Conservation (phyloP, 2,888 invertebrate species). For the Peribatodes rhomboidaria region DNA sequence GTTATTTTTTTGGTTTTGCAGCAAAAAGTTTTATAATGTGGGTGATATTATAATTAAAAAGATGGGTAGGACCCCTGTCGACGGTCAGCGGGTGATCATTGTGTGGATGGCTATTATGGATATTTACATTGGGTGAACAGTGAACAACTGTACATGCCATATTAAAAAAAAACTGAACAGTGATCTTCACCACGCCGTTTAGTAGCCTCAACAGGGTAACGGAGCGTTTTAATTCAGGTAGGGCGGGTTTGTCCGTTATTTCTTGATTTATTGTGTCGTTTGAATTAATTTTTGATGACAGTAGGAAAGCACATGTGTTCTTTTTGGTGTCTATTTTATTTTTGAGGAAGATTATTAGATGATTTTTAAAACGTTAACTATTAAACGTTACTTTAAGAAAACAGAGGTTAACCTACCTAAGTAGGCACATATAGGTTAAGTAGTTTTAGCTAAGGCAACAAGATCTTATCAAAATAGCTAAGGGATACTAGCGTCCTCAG, state of each 20-base stretch:
- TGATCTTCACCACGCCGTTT: slow-evolving; percentile 49
- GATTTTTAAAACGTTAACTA: no score
- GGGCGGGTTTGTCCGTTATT: slow-evolving; percentile 52
- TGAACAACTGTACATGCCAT: no score
- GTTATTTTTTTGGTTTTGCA: slow-evolving; percentile 51
- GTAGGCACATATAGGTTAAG: no score
- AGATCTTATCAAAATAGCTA: no score
- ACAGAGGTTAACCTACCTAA: no score
- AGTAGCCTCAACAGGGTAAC: slow-evolving; percentile 39
- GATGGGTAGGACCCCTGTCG: slow-evolving; percentile 72
- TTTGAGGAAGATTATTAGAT: no score
- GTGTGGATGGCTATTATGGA: slow-evolving; percentile 80
- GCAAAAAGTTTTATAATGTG: slow-evolving; percentile 71
- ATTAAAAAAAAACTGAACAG: no score
- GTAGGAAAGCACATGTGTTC: slow-evolving; percentile 20
- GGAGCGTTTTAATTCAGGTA: slow-evolving; percentile 54
- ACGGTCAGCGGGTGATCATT: slow-evolving; percentile 76
- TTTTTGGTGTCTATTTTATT: slow-evolving; percentile 4
- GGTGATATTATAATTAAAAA: slow-evolving; percentile 86
- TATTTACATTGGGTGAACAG: slow-evolving; percentile 82
- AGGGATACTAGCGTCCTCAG: no score
- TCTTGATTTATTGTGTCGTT: slow-evolving; percentile 44
- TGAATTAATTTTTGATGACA: slow-evolving; percentile 40
- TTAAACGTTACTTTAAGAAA: no score
- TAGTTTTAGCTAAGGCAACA: not conserved